Evolutionary conservation across 2,797 vertebrate genomes (phyloP), one percentile per base, ranked within the genome.

Genomic region (Okamejei kenojei): DNA sequence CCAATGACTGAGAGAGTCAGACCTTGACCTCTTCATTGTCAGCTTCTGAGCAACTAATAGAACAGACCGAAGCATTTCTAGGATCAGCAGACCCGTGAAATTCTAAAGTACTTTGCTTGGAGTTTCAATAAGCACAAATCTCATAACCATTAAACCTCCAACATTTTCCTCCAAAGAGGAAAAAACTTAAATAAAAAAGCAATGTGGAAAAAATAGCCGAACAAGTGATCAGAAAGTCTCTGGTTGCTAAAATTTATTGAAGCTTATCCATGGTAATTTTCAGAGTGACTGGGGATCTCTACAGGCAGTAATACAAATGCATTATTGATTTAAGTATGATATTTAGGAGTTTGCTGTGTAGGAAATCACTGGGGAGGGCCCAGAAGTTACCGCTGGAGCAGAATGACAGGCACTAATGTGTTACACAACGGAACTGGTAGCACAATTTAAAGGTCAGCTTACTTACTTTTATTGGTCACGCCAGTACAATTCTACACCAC

Each of bases 381-480:
- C 73, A 45, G 68, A 92, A 92, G 90, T 26, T 92, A 58, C 90
- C 38, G 76, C 11, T 73, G 21, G 9, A 19, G 23, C 68, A 91
- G 35, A 6, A 35, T 73, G 65, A 38, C 68, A 91, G 32, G 65
- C 65, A 91, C 68, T 73, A 91, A 74, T 91, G 88, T 29, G 82
- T 58, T 86, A 15, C 82, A 63, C 63, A 68, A n/a, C 68, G 90
- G 26, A 92, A 92, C 23, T 76, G 68, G 71, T 76, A 23, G 68
- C 38, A 76, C 73, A 74, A 76, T 76, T 10, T 54, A 92, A 92
- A 92, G 90, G 90, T 92, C 90, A 76, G 26, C 71, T 92, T 54
- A 76, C 38, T 92, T 74, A 92, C n/a, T 73, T 91, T 45, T 76
- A 92, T 92, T 74, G 3, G 38, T 38, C 1, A 6, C 26, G 26